phyloP scores from a whole-genome alignment of 2,888 invertebrate genomes.

The Notodonta ziczac region DNA sequence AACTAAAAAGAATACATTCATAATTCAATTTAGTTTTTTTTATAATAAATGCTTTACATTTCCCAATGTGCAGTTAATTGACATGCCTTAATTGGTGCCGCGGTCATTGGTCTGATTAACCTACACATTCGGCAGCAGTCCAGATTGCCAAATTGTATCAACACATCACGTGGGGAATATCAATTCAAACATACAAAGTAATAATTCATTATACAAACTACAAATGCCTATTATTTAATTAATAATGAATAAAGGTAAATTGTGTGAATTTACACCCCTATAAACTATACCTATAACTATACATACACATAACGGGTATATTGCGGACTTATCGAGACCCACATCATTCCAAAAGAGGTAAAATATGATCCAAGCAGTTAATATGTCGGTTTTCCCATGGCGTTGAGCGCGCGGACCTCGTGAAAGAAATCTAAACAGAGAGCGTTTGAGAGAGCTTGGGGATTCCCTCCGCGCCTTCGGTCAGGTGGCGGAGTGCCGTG shows the following conservation, averaged over 20 bases:
- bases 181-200: too few relatives aligned
- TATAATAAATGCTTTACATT: neutral
- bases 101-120: neutral
- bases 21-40: too few relatives aligned
- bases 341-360: neutral
- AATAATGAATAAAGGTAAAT: too few relatives aligned
- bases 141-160: neutral
- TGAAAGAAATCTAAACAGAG: conserved; percentile 25
- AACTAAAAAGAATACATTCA: too few relatives aligned
- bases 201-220: too few relatives aligned
- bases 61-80: neutral
- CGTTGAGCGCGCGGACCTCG: conserved; percentile 13
- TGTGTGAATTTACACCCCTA: too few relatives aligned
- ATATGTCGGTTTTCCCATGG: conserved; percentile 24
- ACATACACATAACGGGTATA: neutral
- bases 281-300: too few relatives aligned
- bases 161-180: too few relatives aligned
- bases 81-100: conserved; percentile 1
- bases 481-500: conserved; percentile 10
- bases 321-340: neutral
- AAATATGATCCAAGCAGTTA: neutral
- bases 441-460: conserved; percentile 28
- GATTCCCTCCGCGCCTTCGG: conserved; percentile 25
- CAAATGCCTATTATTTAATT: too few relatives aligned
- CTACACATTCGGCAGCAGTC: neutral